Evolutionary conservation across 1,140 invertebrate genomes (phyloP).

Genomic region (Habropoda laboriosa): DNA sequence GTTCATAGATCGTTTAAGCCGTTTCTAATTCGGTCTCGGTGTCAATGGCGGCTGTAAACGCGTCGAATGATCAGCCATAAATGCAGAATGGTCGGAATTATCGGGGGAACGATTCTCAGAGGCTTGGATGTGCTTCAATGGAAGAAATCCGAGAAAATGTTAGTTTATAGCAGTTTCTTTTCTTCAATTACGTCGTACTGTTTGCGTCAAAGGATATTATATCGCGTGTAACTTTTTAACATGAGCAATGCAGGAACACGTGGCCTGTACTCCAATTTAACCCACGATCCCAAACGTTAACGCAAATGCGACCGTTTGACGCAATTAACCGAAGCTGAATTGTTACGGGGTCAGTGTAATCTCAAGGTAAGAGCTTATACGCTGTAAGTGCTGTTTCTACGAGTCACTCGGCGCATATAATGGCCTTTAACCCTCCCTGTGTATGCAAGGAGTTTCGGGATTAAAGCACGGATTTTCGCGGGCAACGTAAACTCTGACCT

Average conservation of each 20-base stretch:
- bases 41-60: not conserved
- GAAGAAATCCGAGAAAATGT: too few relatives aligned
- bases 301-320: not conserved
- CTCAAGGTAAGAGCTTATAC: conserved; percentile 79
- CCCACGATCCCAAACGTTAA: not conserved
- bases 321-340: conserved; percentile 31
- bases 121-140: too few relatives aligned
- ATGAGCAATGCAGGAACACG: not conserved
- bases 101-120: too few relatives aligned
- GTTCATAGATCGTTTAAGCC: not conserved
- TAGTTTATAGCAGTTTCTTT: too few relatives aligned
- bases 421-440: not conserved
- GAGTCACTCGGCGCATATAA: conserved; percentile 18
- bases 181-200: too few relatives aligned
- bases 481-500: conserved; percentile 76
- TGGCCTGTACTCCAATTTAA: not conserved
- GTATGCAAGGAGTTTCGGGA: not conserved
- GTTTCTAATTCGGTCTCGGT: not conserved
- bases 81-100: too few relatives aligned
- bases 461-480: conserved; percentile 41
- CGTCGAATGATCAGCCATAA: too few relatives aligned
- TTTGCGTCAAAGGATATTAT: too few relatives aligned
- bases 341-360: conserved; percentile 49
- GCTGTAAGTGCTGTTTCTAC: conserved; percentile 74
- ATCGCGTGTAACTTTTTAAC: not conserved